phyloP scores from a whole-genome alignment of 2,113 vertebrate genomes.

The Numida meleagris region DNA sequence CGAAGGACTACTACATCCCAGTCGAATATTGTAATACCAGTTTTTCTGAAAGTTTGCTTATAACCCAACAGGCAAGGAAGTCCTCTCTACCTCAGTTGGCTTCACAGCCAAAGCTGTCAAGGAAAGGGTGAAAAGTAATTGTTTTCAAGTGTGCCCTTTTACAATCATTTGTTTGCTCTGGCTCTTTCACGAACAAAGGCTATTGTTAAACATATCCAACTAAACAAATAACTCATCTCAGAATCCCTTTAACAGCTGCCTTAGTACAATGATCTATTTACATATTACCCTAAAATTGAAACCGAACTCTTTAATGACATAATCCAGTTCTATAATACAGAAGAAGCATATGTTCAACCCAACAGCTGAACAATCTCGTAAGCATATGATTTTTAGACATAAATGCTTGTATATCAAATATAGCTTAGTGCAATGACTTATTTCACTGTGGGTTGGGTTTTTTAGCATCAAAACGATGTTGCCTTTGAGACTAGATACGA shows the following conservation, averaged over 20 bases:
- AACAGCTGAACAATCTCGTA: conserved; percentile 78
- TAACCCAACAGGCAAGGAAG: conserved; percentile 53
- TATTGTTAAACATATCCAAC: conserved; percentile 87
- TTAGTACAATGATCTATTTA: conserved; percentile 86
- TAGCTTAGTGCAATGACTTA: conserved; percentile 44
- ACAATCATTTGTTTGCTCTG: conserved; percentile 90
- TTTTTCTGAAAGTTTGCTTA: conserved; percentile 68
- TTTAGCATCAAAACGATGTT: conserved; percentile 5
- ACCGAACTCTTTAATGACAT: conserved; percentile 86
- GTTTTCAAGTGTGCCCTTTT: conserved; percentile 89
- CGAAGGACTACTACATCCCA: conserved; percentile 20
- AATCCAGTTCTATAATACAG: conserved; percentile 75
- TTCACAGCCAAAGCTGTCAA: conserved; percentile 84
- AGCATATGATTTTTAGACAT: conserved; percentile 77
- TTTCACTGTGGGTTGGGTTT: not conserved
- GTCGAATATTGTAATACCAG: not conserved
- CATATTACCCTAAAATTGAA: conserved; percentile 86
- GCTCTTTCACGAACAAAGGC: conserved; percentile 85
- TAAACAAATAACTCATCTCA: conserved; percentile 86
- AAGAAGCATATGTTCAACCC: conserved; percentile 75
- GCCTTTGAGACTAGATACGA: not conserved
- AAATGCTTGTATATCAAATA: conserved; percentile 61
- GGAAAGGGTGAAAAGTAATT: conserved; percentile 86
- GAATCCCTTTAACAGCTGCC: conserved; percentile 88
- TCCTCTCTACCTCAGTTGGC: conserved; percentile 77